phyloP scores from a whole-genome alignment of 2,888 invertebrate species.

The Cataglyphis altisquamis region DNA sequence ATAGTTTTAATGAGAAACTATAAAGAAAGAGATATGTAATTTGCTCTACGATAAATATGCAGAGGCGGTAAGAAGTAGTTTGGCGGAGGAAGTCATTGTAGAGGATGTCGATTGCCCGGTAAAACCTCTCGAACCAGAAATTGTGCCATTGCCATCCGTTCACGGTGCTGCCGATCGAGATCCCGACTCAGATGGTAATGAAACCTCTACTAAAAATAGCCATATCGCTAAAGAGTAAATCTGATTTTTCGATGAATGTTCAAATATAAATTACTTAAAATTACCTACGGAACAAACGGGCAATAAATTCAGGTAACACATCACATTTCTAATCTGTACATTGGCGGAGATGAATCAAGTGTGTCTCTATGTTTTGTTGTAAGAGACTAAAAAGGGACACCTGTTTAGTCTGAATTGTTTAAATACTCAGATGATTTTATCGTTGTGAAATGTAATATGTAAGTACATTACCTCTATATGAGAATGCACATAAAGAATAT shows the following conservation, averaged over 20 bases:
- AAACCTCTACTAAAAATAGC: conserved; percentile 77
- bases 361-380: conserved; percentile 37
- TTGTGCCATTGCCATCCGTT: conserved; percentile 76
- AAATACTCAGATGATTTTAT: conserved; percentile 39
- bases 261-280: conserved; percentile 39
- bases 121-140: conserved; percentile 82
- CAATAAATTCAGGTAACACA: conserved; percentile 50
- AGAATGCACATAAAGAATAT: conserved; percentile 49
- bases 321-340: conserved; percentile 44
- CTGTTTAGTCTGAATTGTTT: conserved; percentile 47
- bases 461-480: conserved; percentile 34
- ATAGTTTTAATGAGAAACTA: background rate
- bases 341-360: background rate
- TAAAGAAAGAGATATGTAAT: background rate
- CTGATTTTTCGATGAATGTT: conserved; percentile 48
- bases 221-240: conserved; percentile 71
- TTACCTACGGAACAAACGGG: conserved; percentile 35
- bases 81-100: conserved; percentile 85
- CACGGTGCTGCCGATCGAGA: conserved; percentile 77
- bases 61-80: conserved; percentile 85
- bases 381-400: conserved; percentile 16
- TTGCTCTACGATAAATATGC: background rate
- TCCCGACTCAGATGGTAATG: conserved; percentile 85
- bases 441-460: conserved; percentile 45
- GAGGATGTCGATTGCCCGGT: conserved; percentile 81